A percentile compares a stretch with the other conserved stretches of the same genome.
Conservation (phyloP, 2,888 invertebrate species). For the Rapana venosa region DNA sequence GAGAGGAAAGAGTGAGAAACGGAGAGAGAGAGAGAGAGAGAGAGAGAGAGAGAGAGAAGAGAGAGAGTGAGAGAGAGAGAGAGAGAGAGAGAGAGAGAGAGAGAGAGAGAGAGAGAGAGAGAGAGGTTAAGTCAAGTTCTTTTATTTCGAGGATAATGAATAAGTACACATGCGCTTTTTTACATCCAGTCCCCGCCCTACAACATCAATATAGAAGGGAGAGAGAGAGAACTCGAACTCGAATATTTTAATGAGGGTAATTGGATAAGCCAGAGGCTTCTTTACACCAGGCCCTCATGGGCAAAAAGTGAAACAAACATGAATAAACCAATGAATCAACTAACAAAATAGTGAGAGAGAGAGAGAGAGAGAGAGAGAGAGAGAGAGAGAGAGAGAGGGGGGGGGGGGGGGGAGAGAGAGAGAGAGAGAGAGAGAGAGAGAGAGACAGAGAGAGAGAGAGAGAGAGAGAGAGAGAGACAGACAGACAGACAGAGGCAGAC, state of each 20-base stretch:
- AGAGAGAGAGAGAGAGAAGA: not conserved
- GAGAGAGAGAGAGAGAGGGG: not conserved
- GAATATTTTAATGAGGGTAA: no score
- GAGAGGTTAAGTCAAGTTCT: not conserved
- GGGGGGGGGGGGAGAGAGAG: not conserved
- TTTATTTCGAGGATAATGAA: no score
- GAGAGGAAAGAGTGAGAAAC: not conserved
- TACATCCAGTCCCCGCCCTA: no score
- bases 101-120: no score
- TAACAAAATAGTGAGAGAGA: no score
- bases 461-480: not conserved
- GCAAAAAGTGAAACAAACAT: no score
- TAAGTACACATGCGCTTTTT: no score
- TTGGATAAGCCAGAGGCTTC: no score
- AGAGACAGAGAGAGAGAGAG: not conserved
- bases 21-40: not conserved
- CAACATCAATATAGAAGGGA: no score
- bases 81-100: not conserved
- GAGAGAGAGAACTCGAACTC: no score
- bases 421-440: not conserved
- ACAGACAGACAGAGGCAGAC: not conserved
- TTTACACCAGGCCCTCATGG: no score
- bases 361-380: not conserved
- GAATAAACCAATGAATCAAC: no score
- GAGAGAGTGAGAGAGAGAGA: not conserved